phyloP scores from a whole-genome alignment of 2,888 invertebrate genomes.

The Hipparchia sbordonii region DNA sequence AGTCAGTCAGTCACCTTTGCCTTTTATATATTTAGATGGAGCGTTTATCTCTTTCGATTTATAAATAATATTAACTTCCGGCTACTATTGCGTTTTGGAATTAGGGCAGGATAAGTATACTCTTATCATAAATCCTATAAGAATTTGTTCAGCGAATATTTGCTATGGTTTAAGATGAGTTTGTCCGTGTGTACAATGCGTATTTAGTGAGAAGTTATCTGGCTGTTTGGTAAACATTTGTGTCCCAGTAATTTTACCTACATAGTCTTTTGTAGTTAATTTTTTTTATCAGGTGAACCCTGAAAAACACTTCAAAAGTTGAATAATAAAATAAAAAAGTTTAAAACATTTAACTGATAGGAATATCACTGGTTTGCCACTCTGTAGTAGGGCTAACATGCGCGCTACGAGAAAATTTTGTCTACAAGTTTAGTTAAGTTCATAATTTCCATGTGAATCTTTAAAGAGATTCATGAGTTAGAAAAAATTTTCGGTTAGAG shows the following conservation, averaged over 20 bases:
- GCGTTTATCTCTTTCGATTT: no score
- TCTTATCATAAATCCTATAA: conserved; percentile 17
- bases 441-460: no score
- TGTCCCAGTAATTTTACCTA: background rate
- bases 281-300: no score
- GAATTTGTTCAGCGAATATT: conserved; percentile 16
- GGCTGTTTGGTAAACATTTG: conserved; percentile 10
- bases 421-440: no score
- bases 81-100: background rate
- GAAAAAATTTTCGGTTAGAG: no score
- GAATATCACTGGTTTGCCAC: no score
- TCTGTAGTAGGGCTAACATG: no score
- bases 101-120: background rate
- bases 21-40: no score
- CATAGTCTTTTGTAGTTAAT: background rate
- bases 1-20: no score
- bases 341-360: background rate
- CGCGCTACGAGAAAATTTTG: no score
- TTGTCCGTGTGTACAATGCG: background rate
- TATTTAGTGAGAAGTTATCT: conserved; percentile 15
- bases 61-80: no score
- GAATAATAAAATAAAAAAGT: background rate
- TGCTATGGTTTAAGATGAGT: conserved; percentile 2
- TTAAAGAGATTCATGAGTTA: no score
- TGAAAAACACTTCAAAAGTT: background rate